A percentile compares a stretch with the other conserved stretches of the same genome.
These are phyloP conservation scores for Molorchus minor DNA, from an alignment of 2,888 invertebrate species.

Conservation along the genomic window DNA sequence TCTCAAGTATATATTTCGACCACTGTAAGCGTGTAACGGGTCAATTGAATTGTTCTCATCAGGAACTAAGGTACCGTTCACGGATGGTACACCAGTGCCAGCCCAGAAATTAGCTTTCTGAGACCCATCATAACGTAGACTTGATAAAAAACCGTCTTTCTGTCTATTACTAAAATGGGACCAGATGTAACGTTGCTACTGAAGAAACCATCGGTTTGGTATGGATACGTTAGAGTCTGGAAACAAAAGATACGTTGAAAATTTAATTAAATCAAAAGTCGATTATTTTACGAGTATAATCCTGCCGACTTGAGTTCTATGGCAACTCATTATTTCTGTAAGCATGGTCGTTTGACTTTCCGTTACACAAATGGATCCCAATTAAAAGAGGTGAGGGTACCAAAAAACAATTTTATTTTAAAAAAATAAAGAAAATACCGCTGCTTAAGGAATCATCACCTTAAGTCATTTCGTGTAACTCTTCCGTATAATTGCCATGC, in stretches of 20 bases:
- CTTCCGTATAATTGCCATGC: too few relatives aligned
- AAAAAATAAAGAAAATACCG: too few relatives aligned
- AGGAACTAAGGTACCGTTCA: constrained; percentile 8
- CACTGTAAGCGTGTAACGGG: constrained; percentile 9
- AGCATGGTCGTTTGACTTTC: too few relatives aligned
- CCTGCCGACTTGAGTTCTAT: too few relatives aligned
- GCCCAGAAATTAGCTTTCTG: constrained; percentile 46
- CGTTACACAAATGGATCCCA: too few relatives aligned
- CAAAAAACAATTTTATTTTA: too few relatives aligned
- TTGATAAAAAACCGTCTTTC: constrained; percentile 48
- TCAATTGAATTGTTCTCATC: constrained; percentile 1
- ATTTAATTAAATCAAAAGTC: too few relatives aligned
- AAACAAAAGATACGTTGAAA: background rate
- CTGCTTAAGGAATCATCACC: too few relatives aligned
- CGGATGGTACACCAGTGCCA: constrained; percentile 36
- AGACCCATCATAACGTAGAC: constrained; percentile 43
- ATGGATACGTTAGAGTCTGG: constrained; percentile 2
- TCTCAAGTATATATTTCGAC: constrained; percentile 42
- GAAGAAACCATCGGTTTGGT: constrained; percentile 36
- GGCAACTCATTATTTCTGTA: too few relatives aligned
- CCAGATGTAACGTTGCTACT: constrained; percentile 43
- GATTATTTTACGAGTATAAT: too few relatives aligned
- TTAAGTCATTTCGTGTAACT: too few relatives aligned
- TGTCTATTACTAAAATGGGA: constrained; percentile 45
- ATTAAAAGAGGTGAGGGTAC: too few relatives aligned